phyloP scores from a whole-genome alignment of 2,113 vertebrate species.

The Aramus guarauna region DNA sequence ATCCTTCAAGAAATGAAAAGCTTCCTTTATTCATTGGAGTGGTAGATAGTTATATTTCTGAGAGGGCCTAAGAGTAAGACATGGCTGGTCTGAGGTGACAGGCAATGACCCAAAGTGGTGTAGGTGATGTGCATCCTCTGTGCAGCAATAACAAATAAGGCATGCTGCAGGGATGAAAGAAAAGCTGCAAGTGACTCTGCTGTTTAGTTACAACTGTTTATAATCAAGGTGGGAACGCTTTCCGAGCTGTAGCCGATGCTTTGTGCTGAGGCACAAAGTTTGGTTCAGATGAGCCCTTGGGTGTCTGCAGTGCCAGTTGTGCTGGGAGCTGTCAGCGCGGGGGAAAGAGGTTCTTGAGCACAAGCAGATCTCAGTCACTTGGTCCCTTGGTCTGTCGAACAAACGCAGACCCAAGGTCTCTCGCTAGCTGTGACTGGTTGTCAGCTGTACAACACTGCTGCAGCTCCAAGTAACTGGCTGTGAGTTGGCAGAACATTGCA shows the following conservation, averaged over 20 bases:
- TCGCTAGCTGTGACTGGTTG: neutral
- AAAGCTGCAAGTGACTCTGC: neutral
- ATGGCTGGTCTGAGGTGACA: neutral
- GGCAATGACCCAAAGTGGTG: neutral
- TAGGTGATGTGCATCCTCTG: neutral
- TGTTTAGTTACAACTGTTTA: neutral
- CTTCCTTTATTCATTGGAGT: neutral
- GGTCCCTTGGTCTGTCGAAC: neutral
- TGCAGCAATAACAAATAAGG: neutral
- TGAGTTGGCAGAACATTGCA: neutral
- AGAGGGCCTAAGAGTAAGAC: neutral
- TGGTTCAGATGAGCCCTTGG: neutral
- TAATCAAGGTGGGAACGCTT: neutral
- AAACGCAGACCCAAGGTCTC: neutral
- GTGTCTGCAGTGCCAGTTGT: neutral
- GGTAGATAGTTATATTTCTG: neutral
- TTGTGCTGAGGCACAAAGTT: neutral
- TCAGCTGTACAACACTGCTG: neutral
- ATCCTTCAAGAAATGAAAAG: neutral
- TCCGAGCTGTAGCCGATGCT: neutral
- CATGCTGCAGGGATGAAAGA: neutral
- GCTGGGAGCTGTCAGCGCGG: neutral
- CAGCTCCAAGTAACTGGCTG: neutral
- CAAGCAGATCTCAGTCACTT: neutral
- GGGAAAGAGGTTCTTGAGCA: neutral